Conservation (phyloP, 2,888 invertebrate species). For the Poecilus cupreus region DNA sequence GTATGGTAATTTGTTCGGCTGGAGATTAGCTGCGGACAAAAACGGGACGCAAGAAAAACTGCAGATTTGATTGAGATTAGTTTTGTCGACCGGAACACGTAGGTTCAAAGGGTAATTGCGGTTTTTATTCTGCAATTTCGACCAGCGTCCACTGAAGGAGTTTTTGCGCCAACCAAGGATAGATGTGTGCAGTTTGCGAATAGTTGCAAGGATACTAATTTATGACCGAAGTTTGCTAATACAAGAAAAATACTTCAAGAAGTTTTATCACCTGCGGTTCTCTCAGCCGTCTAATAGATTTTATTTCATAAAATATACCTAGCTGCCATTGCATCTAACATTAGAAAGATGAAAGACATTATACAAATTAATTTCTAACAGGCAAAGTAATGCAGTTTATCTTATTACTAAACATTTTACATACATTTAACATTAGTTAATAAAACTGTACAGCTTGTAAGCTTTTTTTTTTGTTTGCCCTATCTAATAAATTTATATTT, state of each 20-base stretch:
- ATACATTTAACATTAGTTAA: too few relatives aligned
- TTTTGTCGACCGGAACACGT: constrained; percentile 30
- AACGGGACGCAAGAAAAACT: constrained; percentile 24
- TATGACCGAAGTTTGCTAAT: not conserved
- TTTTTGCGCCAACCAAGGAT: constrained; percentile 3
- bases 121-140: constrained; percentile 33
- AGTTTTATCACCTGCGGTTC: constrained; percentile 5
- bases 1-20: constrained; percentile 33
- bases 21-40: constrained; percentile 24
- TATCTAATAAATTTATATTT: too few relatives aligned
- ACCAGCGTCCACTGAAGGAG: constrained; percentile 9
- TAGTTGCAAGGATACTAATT: constrained; percentile 32
- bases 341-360: too few relatives aligned
- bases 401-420: too few relatives aligned
- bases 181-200: constrained; percentile 21
- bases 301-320: not conserved
- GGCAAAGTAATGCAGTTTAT: too few relatives aligned
- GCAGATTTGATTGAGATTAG: constrained; percentile 43
- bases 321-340: too few relatives aligned
- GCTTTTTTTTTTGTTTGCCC: too few relatives aligned
- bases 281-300: not conserved
- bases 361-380: too few relatives aligned
- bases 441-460: too few relatives aligned
- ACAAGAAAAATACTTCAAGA: constrained; percentile 2
- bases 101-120: constrained; percentile 42